These are phyloP conservation scores for Hyles lineata DNA, from an alignment of 2,888 invertebrate genomes.

Conservation along the genomic window DNA sequence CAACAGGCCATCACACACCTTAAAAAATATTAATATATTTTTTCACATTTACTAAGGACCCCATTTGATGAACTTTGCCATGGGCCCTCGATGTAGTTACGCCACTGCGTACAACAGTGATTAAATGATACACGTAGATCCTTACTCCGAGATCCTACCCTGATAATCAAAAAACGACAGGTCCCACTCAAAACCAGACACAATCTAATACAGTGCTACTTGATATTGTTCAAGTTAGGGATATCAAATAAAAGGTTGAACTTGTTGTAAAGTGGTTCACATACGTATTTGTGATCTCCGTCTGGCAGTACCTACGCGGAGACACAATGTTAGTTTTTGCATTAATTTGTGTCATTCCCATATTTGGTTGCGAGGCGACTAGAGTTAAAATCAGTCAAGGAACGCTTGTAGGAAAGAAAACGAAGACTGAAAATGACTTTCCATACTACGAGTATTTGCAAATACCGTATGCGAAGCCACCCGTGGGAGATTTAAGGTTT, in stretches of 20 bases:
- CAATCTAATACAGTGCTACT: too few species aligned
- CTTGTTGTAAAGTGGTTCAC: neutral
- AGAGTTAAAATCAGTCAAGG: conserved; percentile 64
- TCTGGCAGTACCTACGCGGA: neutral
- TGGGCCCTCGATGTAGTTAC: too few species aligned
- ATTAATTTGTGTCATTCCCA: neutral
- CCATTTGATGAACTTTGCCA: too few species aligned
- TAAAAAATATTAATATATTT: too few species aligned
- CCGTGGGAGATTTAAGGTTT: conserved; percentile 69
- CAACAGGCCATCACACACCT: too few species aligned
- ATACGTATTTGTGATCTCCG: neutral
- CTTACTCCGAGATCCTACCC: too few species aligned
- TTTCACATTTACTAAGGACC: too few species aligned
- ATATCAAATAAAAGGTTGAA: too few species aligned
- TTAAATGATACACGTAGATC: too few species aligned
- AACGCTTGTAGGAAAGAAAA: conserved; percentile 60
- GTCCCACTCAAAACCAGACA: too few species aligned
- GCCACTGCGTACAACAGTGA: too few species aligned
- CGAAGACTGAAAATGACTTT: conserved; percentile 63
- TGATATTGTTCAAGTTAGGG: neutral
- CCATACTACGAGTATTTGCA: conserved; percentile 74
- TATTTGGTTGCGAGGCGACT: neutral
- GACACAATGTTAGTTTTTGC: neutral
- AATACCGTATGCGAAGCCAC: conserved; percentile 84
- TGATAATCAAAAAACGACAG: too few species aligned